Evolutionary conservation across 2,888 invertebrate genomes (phyloP).

Genomic region (Mythimna albipuncta): DNA sequence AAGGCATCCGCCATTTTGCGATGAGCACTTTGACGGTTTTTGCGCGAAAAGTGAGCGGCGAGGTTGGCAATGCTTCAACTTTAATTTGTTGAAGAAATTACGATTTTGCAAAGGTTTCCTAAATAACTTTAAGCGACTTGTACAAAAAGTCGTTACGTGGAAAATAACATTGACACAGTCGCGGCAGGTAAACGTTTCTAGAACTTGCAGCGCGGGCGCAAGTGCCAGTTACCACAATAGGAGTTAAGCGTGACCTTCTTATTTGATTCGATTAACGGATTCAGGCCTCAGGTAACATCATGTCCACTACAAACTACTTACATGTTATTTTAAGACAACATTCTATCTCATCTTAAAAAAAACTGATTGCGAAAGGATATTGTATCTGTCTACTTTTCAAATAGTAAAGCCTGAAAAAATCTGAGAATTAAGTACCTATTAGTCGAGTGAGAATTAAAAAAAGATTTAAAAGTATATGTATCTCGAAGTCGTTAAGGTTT

Average conservation of each 20-base stretch:
- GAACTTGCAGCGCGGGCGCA: slow-evolving; percentile 21
- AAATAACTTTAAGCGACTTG: slow-evolving; percentile 64
- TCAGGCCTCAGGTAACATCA: slow-evolving; percentile 15
- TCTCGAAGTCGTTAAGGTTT: neutral
- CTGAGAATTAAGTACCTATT: neutral
- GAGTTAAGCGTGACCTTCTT: slow-evolving; percentile 50
- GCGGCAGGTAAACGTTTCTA: slow-evolving; percentile 36
- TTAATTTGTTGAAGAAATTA: slow-evolving; percentile 69
- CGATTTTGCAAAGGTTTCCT: slow-evolving; percentile 68
- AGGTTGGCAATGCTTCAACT: slow-evolving; percentile 70
- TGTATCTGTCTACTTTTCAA: too few species aligned
- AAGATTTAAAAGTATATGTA: neutral
- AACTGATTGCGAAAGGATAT: neutral
- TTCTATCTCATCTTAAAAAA: neutral
- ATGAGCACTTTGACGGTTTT: slow-evolving; percentile 82
- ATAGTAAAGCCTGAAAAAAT: neutral
- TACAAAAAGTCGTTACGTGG: slow-evolving; percentile 66
- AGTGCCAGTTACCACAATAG: slow-evolving; percentile 43
- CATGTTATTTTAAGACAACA: neutral
- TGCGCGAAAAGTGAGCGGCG: slow-evolving; percentile 82
- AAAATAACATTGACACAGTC: slow-evolving; percentile 54
- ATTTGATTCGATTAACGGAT: slow-evolving; percentile 41
- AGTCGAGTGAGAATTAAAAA: too few species aligned
- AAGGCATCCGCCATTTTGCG: slow-evolving; percentile 85
- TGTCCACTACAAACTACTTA: neutral